Conservation (phyloP, 2,797 vertebrate species). For the Nyctibius grandis region DNA sequence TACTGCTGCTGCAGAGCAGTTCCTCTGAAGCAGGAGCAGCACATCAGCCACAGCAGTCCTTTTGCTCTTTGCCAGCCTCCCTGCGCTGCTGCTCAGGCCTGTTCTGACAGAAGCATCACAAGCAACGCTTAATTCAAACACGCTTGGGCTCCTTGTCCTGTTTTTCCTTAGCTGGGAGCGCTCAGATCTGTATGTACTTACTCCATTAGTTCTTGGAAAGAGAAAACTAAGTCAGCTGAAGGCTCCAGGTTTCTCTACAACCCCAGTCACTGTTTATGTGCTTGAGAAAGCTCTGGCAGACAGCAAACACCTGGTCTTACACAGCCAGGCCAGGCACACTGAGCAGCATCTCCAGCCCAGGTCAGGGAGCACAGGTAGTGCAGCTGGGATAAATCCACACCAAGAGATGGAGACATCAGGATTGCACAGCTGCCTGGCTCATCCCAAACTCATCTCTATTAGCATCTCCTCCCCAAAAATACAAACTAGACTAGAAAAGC, state of each 20-base stretch:
- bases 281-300: not conserved
- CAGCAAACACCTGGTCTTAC: not conserved
- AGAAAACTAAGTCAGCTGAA: not conserved
- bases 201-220: not conserved
- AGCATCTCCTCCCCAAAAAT: not conserved
- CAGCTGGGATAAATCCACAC: not conserved
- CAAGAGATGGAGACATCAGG: not conserved
- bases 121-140: not conserved
- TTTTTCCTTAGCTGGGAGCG: not conserved
- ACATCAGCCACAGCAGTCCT: not conserved
- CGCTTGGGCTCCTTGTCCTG: not conserved
- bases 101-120: not conserved
- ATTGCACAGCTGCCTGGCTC: not conserved
- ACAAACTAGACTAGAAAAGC: not conserved
- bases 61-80: not conserved
- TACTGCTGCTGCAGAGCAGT: not conserved
- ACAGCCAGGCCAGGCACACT: not conserved
- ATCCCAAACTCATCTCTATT: not conserved
- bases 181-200: not conserved
- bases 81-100: not conserved
- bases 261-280: not conserved
- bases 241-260: not conserved
- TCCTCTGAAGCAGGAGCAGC: not conserved
- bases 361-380: not conserved
- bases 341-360: not conserved